phyloP scores from a whole-genome alignment of 2,113 vertebrate species.

The Copsychus sechellarum region DNA sequence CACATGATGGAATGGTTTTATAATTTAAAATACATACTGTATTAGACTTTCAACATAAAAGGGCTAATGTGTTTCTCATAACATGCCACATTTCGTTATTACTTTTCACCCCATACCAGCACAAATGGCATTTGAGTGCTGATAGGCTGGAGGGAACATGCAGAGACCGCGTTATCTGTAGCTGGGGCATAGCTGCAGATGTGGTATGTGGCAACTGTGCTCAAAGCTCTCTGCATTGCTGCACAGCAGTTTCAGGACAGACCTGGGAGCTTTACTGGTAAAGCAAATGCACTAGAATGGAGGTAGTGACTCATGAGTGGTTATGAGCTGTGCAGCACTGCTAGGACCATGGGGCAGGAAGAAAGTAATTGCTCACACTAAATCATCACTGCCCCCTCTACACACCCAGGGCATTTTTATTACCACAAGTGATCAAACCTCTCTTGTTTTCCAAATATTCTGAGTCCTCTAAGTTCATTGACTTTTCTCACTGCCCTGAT shows the following conservation, averaged over 20 bases:
- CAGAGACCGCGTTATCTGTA: not conserved
- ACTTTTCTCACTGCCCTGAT: not conserved
- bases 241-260: not conserved
- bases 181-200: not conserved
- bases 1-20: not conserved
- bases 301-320: not conserved
- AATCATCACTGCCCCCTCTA: not conserved
- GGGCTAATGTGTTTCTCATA: not conserved
- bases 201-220: not conserved
- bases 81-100: not conserved
- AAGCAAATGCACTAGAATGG: not conserved
- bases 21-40: not conserved
- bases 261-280: not conserved
- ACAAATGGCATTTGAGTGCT: not conserved
- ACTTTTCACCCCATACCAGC: not conserved
- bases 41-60: slow-evolving; percentile 1
- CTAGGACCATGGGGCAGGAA: not conserved
- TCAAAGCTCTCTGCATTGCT: not conserved
- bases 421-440: not conserved
- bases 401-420: not conserved
- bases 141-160: not conserved
- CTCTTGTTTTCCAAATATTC: not conserved
- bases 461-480: not conserved
- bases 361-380: not conserved
- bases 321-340: not conserved